Base-by-base conservation (phyloP, 37 sponge, comb jelly and placozoan genomes). In the Aplysina aerophoba region DNA sequence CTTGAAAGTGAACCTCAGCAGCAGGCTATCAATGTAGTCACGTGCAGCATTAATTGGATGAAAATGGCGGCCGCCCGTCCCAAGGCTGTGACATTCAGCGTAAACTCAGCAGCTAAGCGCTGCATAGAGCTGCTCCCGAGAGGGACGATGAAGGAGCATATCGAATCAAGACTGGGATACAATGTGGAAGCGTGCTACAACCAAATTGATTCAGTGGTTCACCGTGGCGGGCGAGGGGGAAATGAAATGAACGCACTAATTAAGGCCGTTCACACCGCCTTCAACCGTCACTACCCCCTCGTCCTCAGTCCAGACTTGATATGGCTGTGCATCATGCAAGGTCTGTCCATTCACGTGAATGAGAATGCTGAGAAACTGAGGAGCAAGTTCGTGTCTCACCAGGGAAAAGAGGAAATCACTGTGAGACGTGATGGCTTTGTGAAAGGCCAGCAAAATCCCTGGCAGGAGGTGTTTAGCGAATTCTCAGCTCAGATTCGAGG, bases 291-390 rank as follows among this genome's bases (percentile, higher is more conserved):
- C 75, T 87, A 84, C 38, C 85, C 88, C 31, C 77, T 91, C 24
- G 81, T 87, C 0, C 36, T 87, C 4, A 37, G 86, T 54, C 91
- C 91, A 5, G 91, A 91, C 61, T 30, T 63, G 35, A 71, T 91
- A 15, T 91, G 91, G 91, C 31, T 87, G 81, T 79, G 81, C n/a
- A 87, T 91, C 22, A 80, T 62, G 0, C 88, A 87, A 54, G 88
- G 88, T 13, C 54, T 91, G 0, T 81, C 91, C 3, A 20, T 53
- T 0, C 88, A 91, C 38, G 73, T 91, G 61, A 91, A 81, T 38
- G 57, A 27, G 17, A 87, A 91, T 35, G 88, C 91, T 19, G 91
- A 91, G 30, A 77, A 87, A 4, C 85, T 91, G 0, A 63, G 91
- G 35, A 56, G 81, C 54, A 21, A 58, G 20, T 91, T 91, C n/a